Conservation (phyloP, 2,888 invertebrate species). For the Gonocerus acuteangulatus region DNA sequence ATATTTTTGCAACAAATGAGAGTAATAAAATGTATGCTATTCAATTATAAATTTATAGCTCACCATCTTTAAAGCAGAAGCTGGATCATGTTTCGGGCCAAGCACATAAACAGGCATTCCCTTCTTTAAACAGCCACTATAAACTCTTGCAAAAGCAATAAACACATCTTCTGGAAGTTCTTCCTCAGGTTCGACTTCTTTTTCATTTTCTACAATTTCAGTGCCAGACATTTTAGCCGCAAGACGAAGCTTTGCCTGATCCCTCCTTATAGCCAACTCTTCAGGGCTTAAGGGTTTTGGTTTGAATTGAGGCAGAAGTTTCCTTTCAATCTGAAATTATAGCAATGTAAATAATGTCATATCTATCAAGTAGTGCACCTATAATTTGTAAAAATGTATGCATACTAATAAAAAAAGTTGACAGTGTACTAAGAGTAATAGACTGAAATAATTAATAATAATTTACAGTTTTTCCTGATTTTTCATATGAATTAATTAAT, state of each 20-base stretch:
- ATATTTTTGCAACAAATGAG: too few species aligned
- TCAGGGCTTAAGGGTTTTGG: conserved; percentile 66
- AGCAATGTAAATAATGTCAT: too few species aligned
- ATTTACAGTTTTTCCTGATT: too few species aligned
- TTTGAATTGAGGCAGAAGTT: conserved; percentile 68
- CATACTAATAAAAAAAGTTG: too few species aligned
- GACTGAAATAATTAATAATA: too few species aligned
- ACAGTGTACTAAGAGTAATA: too few species aligned
- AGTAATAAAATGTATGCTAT: too few species aligned
- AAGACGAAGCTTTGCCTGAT: conserved; percentile 58
- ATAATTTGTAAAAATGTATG: too few species aligned
- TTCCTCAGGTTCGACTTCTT: conserved; percentile 8
- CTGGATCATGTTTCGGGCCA: conserved; percentile 82
- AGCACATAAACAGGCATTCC: conserved; percentile 76
- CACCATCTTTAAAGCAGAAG: conserved; percentile 46
- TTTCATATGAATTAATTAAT: too few species aligned
- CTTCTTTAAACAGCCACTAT: conserved; percentile 71
- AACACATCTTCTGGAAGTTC: conserved; percentile 54
- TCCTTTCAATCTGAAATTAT: conserved; percentile 50
- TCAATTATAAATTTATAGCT: too few species aligned
- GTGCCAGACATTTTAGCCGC: conserved; percentile 45
- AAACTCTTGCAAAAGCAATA: conserved; percentile 87
- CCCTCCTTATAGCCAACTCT: conserved; percentile 62
- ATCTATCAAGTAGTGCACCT: too few species aligned
- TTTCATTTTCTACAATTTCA: conserved; percentile 12